phyloP scores from a whole-genome alignment of 2,113 vertebrate genomes.

The Leptosomus discolor region DNA sequence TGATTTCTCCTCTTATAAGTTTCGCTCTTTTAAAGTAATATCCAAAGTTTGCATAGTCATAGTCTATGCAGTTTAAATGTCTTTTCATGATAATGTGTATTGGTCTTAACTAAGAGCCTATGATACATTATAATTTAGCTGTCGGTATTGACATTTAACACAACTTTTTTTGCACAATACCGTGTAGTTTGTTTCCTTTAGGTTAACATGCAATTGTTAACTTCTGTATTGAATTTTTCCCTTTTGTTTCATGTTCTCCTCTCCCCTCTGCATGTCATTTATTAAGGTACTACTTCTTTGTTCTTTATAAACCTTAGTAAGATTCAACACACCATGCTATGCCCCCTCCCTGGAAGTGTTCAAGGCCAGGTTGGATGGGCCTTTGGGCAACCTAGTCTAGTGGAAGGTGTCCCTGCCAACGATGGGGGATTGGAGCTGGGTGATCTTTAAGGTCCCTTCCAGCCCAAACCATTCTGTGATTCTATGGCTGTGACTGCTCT shows the following conservation, averaged over 20 bases:
- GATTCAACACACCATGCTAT: background rate
- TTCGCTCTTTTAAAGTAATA: background rate
- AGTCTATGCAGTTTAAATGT: background rate
- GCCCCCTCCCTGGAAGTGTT: background rate
- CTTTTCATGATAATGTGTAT: background rate
- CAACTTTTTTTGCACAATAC: background rate
- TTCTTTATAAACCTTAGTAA: background rate
- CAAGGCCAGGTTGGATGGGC: background rate
- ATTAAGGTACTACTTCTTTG: background rate
- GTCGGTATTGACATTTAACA: background rate
- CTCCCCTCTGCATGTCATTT: background rate
- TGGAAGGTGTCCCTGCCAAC: background rate
- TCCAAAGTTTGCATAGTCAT: accelerated
- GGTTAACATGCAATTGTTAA: background rate
- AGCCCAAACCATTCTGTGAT: background rate
- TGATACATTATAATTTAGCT: background rate
- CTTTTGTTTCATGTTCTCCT: background rate
- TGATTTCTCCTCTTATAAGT: background rate
- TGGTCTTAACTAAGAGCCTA: background rate
- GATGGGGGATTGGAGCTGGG: background rate
- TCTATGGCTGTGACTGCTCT: background rate
- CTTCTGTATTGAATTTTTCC: background rate
- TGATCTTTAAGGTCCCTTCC: background rate
- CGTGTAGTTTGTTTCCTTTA: background rate
- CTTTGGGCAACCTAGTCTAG: background rate